phyloP scores from a whole-genome alignment of 2,888 invertebrate species.

The Xylota segnis region DNA sequence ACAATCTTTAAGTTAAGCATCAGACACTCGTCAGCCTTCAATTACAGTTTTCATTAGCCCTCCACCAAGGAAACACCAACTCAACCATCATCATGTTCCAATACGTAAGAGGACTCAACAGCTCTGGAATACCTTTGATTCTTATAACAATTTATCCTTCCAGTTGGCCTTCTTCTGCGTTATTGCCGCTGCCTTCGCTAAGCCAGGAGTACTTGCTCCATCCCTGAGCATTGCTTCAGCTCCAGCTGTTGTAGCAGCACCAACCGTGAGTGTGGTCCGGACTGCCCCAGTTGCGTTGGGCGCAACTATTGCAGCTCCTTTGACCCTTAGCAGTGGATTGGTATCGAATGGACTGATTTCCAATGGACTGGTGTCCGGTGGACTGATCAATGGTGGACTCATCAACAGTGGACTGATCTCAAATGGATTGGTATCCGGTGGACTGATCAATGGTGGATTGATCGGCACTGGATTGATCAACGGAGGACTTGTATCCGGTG shows the following conservation, averaged over 20 bases:
- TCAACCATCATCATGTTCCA: slow-evolving; percentile 52
- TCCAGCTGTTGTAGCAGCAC: slow-evolving; percentile 38
- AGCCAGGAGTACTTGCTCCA: slow-evolving; percentile 49
- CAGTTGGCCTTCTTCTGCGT: slow-evolving; percentile 36
- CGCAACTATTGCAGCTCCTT: slow-evolving; percentile 13
- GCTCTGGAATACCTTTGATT: neutral
- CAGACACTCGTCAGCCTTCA: slow-evolving; percentile 59
- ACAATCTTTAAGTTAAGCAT: slow-evolving; percentile 1
- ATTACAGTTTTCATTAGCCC: neutral
- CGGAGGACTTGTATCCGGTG: slow-evolving; percentile 24
- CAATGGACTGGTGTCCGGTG: slow-evolving; percentile 23
- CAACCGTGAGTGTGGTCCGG: slow-evolving; percentile 19
- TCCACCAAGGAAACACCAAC: slow-evolving; percentile 9
- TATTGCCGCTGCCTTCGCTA: slow-evolving; percentile 39
- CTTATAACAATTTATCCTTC: neutral
- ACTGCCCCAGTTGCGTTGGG: slow-evolving; percentile 35
- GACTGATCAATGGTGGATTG: slow-evolving; percentile 23
- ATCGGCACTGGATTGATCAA: neutral
- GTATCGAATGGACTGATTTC: slow-evolving; percentile 46
- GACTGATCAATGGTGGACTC: slow-evolving; percentile 42
- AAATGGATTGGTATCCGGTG: slow-evolving; percentile 13
- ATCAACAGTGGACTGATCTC: slow-evolving; percentile 31
- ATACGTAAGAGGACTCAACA: slow-evolving; percentile 41
- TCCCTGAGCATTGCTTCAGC: slow-evolving; percentile 37
- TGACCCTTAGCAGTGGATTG: slow-evolving; percentile 16